Evolutionary conservation across 2,888 invertebrate species (phyloP), one percentile per base, ranked within the genome.

Genomic region (Lottia gigantea): DNA sequence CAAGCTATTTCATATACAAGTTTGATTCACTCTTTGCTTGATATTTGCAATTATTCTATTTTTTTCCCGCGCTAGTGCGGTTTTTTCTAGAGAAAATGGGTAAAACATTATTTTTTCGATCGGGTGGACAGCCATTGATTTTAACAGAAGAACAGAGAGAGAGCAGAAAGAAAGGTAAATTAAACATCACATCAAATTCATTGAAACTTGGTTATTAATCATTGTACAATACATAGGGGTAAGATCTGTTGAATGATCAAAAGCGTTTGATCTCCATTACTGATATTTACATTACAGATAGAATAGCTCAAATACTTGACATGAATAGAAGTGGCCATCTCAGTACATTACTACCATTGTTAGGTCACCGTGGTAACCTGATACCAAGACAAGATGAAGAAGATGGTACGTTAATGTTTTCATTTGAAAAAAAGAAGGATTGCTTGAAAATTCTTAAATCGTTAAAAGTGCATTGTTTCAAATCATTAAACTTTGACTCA

Each of bases 81-180:
- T 73, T 74, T 12, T 80, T 89, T 70, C 74, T 90, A 47, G 88
- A 89, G 73, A 80, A 82, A 73, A 90, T 90, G 89, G 89, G 89
- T 0, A 89, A 89, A 75, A 89, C 89, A 3, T 79, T 89, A 66
- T 90, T 89, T 74, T 89, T 90, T 71, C 78, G 90, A 68, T 88
- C 89, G 46, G 90, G 90, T 14, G 79, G 80, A 23, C 88, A 89
- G 71, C 90, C 90, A 19, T 81, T 89, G 25, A 87, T 90, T 64
- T 77, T 90, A 15, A 84, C 84, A 46, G 88, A 89, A 72, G 87
- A 89, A 73, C 88, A 90, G 75, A 80, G 89, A 73, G 89, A 90
- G 74, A 82, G 82, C 15, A 82, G 89, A 70, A 88, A 85, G 77
- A 74, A 77, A 75, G 86, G 89, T 89, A 76, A 70, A 64, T 46